phyloP scores from a whole-genome alignment of 2,888 invertebrate species.

The Nomada goodeniana region DNA sequence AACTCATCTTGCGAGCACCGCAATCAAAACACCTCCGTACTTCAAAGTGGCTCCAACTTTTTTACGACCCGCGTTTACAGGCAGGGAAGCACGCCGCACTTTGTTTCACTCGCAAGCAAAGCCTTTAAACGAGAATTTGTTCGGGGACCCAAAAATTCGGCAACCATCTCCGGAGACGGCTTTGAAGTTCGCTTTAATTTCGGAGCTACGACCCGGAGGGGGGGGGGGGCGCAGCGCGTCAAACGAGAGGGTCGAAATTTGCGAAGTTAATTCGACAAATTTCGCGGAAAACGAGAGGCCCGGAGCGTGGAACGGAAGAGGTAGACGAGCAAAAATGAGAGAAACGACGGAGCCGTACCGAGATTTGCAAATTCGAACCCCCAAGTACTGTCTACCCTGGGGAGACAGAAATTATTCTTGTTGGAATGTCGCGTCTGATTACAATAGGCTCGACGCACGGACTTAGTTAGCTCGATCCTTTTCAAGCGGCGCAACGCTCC shows the following conservation, averaged over 20 bases:
- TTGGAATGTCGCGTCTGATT: constrained; percentile 63
- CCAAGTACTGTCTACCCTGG: constrained; percentile 4
- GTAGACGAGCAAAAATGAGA: neutral
- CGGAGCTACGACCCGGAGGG: neutral
- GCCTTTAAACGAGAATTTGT: constrained; percentile 31
- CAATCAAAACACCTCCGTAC: neutral
- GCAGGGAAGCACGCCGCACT: neutral
- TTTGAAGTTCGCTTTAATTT: constrained; percentile 32
- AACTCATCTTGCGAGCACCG: neutral
- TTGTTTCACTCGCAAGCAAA: constrained; percentile 5
- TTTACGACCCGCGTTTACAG: neutral
- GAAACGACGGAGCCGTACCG: neutral
- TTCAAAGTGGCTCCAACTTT: neutral
- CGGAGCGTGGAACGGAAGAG: neutral
- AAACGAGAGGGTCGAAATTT: constrained; percentile 42
- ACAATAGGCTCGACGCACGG: constrained; percentile 51
- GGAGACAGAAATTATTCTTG: constrained; percentile 62
- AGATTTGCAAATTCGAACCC: constrained; percentile 45
- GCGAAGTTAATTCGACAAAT: constrained; percentile 59
- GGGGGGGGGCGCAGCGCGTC: neutral
- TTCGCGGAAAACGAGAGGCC: constrained; percentile 28
- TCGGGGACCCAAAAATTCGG: constrained; percentile 27
- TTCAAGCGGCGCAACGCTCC: constrained; percentile 22
- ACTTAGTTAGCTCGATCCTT: constrained; percentile 53
- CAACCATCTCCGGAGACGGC: neutral